Evolutionary conservation across 2,113 vertebrate genomes (phyloP), one percentile per base, ranked within the genome.

Genomic region (Anoplopoma fimbria): DNA sequence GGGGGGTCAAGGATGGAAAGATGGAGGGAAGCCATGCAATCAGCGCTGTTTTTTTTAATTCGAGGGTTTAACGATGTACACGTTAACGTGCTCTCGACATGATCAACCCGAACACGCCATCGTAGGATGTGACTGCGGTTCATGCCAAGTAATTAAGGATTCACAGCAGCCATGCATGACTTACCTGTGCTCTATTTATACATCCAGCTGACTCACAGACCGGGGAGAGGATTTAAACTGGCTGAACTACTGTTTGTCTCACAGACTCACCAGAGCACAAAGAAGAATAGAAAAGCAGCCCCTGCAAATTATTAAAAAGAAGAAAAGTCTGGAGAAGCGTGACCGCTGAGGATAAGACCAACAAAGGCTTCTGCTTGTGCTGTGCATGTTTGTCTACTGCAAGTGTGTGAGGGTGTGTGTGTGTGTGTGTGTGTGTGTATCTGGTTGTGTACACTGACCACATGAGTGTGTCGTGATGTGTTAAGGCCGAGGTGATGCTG

Each of bases 141-240:
- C 19, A 40, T 27, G 62, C 14, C 14, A 38, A 82, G 27, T 73
- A 75, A 76, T 81, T 40, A 45, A 4, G 62, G 69, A 69, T 84
- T 75, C 60, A 86, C 79, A 40, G 80, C 76, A 70, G 75, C 51
- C 74, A 82, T 79, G 81, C 84, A 82, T 65, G 84, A 77, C 65
- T 85, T 88, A 89, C 79, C 86, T 82, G 83, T 72, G 72, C 69
- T 88, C 70, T 87, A 92, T 89, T 90, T 87, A 88, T 78, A 87
- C 36, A 67, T 47, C 47, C 47, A 62, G 71, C 82, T 89, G 82
- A 88, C 75, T 89, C 87, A 77, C 57, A 33, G 62, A 72, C 73
- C 51, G 14, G 27, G 75, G 65, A 55, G 62, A 55, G 69, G 76
- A 61, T 86, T 83, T 85, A 73, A 81, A 49, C 33, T 72, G 9